A percentile compares a stretch with the other conserved stretches of the same genome.
Evolutionary conservation across 2,888 invertebrate genomes (phyloP).

Genomic region (Anodontia alba): DNA sequence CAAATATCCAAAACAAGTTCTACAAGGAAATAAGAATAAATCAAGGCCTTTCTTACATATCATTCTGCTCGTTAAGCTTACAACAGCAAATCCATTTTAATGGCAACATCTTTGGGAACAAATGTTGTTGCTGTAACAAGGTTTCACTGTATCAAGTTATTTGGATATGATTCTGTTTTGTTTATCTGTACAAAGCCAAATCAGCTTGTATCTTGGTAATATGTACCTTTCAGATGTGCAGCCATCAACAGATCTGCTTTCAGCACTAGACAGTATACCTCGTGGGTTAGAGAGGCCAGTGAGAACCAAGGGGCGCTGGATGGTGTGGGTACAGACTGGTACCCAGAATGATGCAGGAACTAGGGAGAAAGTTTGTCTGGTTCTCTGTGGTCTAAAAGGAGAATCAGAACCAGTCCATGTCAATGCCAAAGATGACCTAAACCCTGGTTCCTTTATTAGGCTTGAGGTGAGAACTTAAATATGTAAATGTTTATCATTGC

Average conservation of each 20-base stretch:
- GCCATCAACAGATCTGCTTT: constrained; percentile 53
- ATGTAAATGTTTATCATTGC: too few species aligned
- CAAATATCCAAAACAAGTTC: too few species aligned
- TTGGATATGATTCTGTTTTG: too few species aligned
- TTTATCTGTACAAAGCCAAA: too few species aligned
- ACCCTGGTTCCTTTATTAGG: constrained; percentile 70
- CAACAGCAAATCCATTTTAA: too few species aligned
- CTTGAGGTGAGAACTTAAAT: constrained; percentile 68
- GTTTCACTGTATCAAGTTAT: too few species aligned
- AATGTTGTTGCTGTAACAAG: too few species aligned
- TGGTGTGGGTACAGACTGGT: constrained; percentile 71
- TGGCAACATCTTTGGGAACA: too few species aligned
- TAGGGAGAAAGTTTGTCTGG: constrained; percentile 70
- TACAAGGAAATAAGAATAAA: too few species aligned
- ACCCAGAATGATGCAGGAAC: constrained; percentile 70
- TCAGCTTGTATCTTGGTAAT: too few species aligned
- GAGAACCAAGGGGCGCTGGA: constrained; percentile 65
- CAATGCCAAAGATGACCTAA: constrained; percentile 70
- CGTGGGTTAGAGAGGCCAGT: constrained; percentile 51
- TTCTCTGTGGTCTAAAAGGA: constrained; percentile 79
- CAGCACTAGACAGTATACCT: constrained; percentile 52
- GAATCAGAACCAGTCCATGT: constrained; percentile 74
- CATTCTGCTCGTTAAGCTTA: too few species aligned
- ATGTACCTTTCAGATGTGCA: constrained; percentile 32
- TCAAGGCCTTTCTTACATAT: too few species aligned